Conservation (phyloP, 2,888 invertebrate species). For the Oscheius sp. region DNA sequence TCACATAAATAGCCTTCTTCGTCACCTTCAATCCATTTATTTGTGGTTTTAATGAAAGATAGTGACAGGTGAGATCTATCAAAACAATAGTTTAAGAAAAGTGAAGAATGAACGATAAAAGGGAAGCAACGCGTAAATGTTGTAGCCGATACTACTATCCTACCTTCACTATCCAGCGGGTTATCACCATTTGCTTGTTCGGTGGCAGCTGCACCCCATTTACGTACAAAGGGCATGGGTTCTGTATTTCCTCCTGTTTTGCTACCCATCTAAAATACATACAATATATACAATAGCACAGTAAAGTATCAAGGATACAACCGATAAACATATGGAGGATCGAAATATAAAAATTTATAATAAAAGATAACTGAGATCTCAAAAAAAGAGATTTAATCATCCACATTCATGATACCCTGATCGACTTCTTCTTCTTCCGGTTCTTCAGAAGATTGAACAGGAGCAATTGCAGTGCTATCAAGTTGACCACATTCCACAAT, state of each 20-base stretch:
- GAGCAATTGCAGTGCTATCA: constrained; percentile 36
- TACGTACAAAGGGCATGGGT: constrained; percentile 67
- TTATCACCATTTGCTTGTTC: neutral
- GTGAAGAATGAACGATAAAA: no score
- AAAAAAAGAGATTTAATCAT: constrained; percentile 24
- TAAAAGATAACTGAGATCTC: constrained; percentile 8
- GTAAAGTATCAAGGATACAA: neutral
- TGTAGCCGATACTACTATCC: no score
- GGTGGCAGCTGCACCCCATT: constrained; percentile 54
- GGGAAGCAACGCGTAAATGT: no score
- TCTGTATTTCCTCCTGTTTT: constrained; percentile 65
- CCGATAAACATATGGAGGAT: neutral
- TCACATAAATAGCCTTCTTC: no score
- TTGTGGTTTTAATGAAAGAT: no score
- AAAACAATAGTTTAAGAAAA: no score
- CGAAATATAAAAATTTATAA: constrained; percentile 2
- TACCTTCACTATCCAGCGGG: constrained; percentile 13
- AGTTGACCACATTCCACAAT: constrained; percentile 62
- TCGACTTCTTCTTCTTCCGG: constrained; percentile 32
- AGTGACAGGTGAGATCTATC: no score
- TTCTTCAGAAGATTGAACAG: constrained; percentile 17
- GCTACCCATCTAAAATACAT: constrained; percentile 37
- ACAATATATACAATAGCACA: neutral
- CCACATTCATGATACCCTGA: neutral
- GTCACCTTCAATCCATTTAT: no score